Evolutionary conservation across 2,888 invertebrate genomes (phyloP).

Genomic region (Leucophora obtusa): DNA sequence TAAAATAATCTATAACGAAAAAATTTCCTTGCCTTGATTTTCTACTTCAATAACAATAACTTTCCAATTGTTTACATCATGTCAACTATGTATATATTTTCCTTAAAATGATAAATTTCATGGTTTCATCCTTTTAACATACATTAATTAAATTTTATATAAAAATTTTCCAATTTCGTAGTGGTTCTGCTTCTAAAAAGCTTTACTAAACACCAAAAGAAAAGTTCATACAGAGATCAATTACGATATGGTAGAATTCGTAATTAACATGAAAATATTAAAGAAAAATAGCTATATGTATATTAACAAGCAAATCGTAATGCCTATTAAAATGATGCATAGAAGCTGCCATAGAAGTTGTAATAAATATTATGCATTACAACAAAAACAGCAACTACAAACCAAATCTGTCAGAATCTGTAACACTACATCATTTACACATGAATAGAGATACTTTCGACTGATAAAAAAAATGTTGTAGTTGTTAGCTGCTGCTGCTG

Average conservation of each 20-base stretch:
- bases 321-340: conserved; percentile 3
- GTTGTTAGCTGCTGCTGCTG: background rate
- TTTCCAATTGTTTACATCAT: background rate
- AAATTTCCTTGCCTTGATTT: too few relatives aligned
- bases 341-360: background rate
- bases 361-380: background rate
- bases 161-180: conserved; percentile 22
- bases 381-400: background rate
- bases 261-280: conserved; percentile 51
- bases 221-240: conserved; percentile 59
- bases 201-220: conserved; percentile 16
- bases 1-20: too few relatives aligned
- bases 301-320: conserved; percentile 24
- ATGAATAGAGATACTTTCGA: conserved; percentile 56
- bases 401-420: conserved; percentile 27
- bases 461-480: conserved; percentile 38
- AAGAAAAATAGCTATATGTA: conserved; percentile 23
- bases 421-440: conserved; percentile 43
- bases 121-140: background rate
- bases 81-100: background rate
- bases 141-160: background rate
- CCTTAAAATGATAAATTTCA: background rate
- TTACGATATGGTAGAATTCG: conserved; percentile 57
- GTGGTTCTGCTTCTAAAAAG: background rate
- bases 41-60: background rate